These are phyloP conservation scores for Xenopus laevis DNA, from an alignment of 2,113 vertebrate species.

Conservation along the genomic window DNA sequence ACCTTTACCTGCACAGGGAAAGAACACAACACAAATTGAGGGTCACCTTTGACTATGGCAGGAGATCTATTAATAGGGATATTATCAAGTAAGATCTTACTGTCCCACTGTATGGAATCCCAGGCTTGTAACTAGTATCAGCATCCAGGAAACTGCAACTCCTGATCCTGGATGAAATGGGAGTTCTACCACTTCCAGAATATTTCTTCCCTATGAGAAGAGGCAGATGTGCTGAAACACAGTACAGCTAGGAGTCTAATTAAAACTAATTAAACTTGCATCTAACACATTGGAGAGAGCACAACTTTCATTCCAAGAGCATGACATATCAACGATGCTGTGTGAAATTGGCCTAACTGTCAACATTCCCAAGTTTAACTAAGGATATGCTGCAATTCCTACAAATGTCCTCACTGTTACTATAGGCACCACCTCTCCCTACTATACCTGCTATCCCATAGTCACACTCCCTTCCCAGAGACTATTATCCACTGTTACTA, in stretches of 20 bases:
- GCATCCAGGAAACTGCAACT: conserved; percentile 45
- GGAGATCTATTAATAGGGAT: conserved; percentile 6
- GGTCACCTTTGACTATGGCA: background rate
- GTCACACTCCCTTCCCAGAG: too few relatives aligned
- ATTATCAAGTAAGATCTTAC: conserved; percentile 36
- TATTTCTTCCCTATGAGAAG: conserved; percentile 46
- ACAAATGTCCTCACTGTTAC: too few relatives aligned
- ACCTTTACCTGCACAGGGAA: conserved; percentile 41
- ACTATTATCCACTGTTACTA: too few relatives aligned
- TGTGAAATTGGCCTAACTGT: too few relatives aligned
- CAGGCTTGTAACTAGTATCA: conserved; percentile 53
- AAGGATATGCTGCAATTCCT: too few relatives aligned
- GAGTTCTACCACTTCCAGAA: conserved; percentile 46
- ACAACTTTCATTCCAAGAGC: too few relatives aligned
- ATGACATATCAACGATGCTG: too few relatives aligned
- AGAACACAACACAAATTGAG: background rate
- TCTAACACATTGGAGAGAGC: too few relatives aligned
- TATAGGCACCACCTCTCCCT: too few relatives aligned
- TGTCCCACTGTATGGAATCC: conserved; percentile 53
- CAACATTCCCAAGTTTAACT: too few relatives aligned
- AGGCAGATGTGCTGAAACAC: background rate
- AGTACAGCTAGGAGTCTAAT: background rate
- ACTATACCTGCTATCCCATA: too few relatives aligned
- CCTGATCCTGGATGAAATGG: conserved; percentile 48
- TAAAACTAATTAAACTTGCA: conserved; percentile 2